Evolutionary conservation across 2,888 invertebrate species (phyloP).

Genomic region (Neoascia interrupta): DNA sequence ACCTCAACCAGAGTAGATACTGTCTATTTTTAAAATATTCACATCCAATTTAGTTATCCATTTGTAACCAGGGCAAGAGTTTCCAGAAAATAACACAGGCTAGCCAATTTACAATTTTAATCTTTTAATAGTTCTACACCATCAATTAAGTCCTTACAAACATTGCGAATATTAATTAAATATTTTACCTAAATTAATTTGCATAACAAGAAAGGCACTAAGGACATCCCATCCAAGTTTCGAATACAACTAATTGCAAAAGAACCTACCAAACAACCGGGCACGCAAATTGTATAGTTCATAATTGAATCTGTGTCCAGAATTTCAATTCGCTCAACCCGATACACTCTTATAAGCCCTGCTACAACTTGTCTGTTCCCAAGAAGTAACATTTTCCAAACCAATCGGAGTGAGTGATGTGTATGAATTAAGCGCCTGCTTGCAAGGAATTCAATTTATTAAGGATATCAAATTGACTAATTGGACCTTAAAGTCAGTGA

Average conservation of each 20-base stretch:
- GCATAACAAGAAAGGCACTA: conserved; percentile 36
- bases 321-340: conserved; percentile 46
- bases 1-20: no score
- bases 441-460: conserved; percentile 40
- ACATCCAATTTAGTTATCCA: no score
- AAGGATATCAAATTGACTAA: conserved; percentile 54
- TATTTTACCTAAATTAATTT: conserved; percentile 17
- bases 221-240: conserved; percentile 19
- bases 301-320: conserved; percentile 62
- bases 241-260: conserved; percentile 29
- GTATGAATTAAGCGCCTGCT: no score
- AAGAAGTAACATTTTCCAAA: no score
- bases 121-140: no score
- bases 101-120: no score
- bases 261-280: conserved; percentile 15
- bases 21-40: no score
- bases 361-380: not conserved
- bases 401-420: no score
- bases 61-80: no score
- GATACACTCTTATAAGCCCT: not conserved
- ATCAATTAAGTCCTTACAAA: no score
- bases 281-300: conserved; percentile 41
- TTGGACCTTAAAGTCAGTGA: conserved; percentile 33
- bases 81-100: no score
- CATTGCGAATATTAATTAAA: conserved; percentile 57